Conservation (phyloP, 1,140 invertebrate species). For the Dryas iulia region DNA sequence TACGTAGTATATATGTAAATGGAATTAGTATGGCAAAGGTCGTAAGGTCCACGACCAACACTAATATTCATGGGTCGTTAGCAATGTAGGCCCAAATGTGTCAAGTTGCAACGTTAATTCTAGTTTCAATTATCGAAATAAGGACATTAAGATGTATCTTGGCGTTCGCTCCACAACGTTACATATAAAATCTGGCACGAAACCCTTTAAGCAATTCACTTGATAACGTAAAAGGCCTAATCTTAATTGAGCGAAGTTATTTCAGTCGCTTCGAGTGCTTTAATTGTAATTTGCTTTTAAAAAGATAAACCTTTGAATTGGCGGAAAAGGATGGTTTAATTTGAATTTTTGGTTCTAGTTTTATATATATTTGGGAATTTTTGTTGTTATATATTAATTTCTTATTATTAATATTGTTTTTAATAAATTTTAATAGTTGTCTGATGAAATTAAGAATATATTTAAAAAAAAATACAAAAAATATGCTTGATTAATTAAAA, state of each 20-base stretch:
- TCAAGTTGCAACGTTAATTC: not conserved
- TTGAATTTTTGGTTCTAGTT: too few species aligned
- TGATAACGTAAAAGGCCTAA: conserved; percentile 1
- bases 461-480: too few species aligned
- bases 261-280: not conserved
- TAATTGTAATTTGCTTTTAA: not conserved
- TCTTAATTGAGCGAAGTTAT: not conserved
- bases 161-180: not conserved
- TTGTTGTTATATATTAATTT: too few species aligned
- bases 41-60: too few species aligned
- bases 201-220: not conserved
- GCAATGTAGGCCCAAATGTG: not conserved
- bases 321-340: too few species aligned
- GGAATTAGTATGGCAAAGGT: too few species aligned
- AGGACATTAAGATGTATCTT: not conserved
- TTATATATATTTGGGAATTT: too few species aligned
- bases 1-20: too few species aligned
- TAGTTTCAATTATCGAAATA: conserved; percentile 3
- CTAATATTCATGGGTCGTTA: not conserved
- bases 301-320: not conserved
- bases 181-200: conserved; percentile 1
- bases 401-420: too few species aligned
- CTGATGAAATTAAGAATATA: too few species aligned
- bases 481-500: too few species aligned
- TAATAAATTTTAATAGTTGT: too few species aligned